Conservation (phyloP, 2,797 vertebrate genomes). For the Aphelocoma californica region DNA sequence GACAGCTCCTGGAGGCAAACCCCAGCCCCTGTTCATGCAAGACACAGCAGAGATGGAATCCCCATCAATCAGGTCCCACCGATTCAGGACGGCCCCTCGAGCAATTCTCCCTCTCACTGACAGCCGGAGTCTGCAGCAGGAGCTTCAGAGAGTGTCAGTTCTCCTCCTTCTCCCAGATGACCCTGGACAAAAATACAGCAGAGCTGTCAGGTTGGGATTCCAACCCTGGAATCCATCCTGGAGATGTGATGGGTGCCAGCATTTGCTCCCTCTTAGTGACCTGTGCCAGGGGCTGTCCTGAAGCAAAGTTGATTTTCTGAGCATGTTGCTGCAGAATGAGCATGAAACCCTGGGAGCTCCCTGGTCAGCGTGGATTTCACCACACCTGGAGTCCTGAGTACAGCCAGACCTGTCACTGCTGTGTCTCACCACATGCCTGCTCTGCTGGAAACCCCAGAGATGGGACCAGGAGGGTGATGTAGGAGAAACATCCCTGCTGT, state of each 20-base stretch:
- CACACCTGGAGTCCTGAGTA: not conserved
- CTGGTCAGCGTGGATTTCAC: not conserved
- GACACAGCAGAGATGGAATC: not conserved
- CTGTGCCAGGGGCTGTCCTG: not conserved
- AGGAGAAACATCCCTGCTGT: accelerated
- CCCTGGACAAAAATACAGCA: not conserved
- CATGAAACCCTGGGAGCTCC: not conserved
- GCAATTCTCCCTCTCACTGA: not conserved
- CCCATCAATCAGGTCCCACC: not conserved
- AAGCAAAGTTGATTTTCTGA: not conserved
- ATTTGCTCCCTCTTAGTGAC: not conserved
- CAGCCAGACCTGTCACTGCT: not conserved
- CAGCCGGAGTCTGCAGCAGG: not conserved
- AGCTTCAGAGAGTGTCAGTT: not conserved
- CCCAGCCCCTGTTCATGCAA: accelerated
- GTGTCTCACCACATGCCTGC: not conserved
- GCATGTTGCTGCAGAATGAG: accelerated
- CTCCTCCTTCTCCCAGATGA: not conserved
- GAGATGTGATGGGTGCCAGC: not conserved
- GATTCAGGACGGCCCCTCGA: accelerated
- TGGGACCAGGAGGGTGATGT: not conserved
- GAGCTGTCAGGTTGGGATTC: not conserved
- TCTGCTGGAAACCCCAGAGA: not conserved
- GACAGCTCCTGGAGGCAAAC: not conserved
- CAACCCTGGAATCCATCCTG: not conserved